Evolutionary conservation across 2,113 vertebrate species (phyloP).

Genomic region (Spizaetus ornatus): DNA sequence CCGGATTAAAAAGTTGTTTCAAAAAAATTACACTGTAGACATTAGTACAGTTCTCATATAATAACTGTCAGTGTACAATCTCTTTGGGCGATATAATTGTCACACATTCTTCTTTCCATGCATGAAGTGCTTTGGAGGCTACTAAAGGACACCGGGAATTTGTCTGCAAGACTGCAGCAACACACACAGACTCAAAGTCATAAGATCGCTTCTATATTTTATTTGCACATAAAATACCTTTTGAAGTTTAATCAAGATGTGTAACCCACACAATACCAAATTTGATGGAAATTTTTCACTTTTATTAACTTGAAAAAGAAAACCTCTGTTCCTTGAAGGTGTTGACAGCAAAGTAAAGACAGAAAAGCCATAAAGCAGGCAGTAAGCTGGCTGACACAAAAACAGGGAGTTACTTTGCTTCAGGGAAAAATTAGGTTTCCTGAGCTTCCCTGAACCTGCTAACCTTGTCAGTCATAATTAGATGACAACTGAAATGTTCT

Average conservation of each 20-base stretch:
- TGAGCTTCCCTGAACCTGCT: constrained; percentile 4
- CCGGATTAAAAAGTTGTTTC: neutral
- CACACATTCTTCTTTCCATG: neutral
- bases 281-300: neutral
- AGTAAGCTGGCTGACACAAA: neutral
- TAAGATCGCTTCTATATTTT: neutral
- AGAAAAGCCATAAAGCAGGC: neutral
- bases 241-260: neutral
- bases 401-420: neutral
- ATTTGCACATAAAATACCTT: neutral
- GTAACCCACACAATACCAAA: neutral
- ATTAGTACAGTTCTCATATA: neutral
- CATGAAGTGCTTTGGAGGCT: neutral
- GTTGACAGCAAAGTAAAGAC: neutral
- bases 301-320: neutral
- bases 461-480: neutral
- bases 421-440: neutral
- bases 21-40: neutral
- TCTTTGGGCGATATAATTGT: neutral
- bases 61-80: neutral
- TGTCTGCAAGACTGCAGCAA: neutral
- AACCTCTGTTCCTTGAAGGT: neutral
- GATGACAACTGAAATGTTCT: neutral
- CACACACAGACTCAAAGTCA: neutral
- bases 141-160: neutral